phyloP scores from a whole-genome alignment of 2,888 invertebrate genomes.

The Drosophila incognita region DNA sequence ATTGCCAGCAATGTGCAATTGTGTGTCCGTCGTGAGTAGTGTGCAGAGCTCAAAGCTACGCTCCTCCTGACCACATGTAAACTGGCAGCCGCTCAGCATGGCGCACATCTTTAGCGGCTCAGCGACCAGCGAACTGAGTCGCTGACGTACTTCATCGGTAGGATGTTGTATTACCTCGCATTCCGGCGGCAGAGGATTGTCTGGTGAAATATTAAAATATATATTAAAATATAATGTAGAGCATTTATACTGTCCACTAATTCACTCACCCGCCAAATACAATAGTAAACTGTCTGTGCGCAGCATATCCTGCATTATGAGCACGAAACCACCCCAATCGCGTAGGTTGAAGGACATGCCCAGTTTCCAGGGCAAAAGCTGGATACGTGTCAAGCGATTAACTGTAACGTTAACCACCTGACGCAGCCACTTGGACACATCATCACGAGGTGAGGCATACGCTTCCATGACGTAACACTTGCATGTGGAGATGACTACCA shows the following conservation, averaged over 20 bases:
- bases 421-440: slow-evolving; percentile 86
- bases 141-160: slow-evolving; percentile 82
- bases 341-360: slow-evolving; percentile 86
- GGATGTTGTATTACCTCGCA: slow-evolving; percentile 84
- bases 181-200: slow-evolving; percentile 82
- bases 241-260: background rate
- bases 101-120: slow-evolving; percentile 85
- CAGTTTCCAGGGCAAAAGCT: slow-evolving; percentile 87
- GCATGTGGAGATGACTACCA: slow-evolving; percentile 86
- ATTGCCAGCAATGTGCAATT: slow-evolving; percentile 84
- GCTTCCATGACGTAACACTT: slow-evolving; percentile 86
- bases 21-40: slow-evolving; percentile 84
- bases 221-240: background rate
- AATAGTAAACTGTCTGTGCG: slow-evolving; percentile 86
- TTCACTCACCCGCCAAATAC: slow-evolving; percentile 85
- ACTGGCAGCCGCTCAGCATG: slow-evolving; percentile 84
- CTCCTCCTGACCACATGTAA: slow-evolving; percentile 79
- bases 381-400: slow-evolving; percentile 85
- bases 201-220: slow-evolving; percentile 12
- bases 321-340: slow-evolving; percentile 82
- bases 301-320: slow-evolving; percentile 86
- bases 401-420: slow-evolving; percentile 85
- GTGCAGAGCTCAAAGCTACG: slow-evolving; percentile 75
- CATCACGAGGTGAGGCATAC: slow-evolving; percentile 85
- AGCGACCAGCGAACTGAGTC: slow-evolving; percentile 69